These are phyloP conservation scores for Tiliacea citrago DNA, from an alignment of 2,888 invertebrate species.

Conservation along the genomic window DNA sequence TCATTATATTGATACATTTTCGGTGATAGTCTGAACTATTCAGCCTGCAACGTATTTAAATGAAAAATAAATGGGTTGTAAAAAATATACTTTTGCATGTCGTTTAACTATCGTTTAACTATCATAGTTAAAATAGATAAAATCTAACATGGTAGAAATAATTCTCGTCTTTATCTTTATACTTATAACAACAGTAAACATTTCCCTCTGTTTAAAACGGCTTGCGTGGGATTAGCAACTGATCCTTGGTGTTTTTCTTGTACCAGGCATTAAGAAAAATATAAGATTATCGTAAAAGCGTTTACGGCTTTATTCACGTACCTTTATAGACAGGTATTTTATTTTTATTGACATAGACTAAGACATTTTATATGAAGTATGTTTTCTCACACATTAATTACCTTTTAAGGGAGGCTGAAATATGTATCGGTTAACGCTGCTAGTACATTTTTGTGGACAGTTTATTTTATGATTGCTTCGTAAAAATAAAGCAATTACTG, in stretches of 20 bases:
- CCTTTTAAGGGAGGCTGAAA: background rate
- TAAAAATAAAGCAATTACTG: background rate
- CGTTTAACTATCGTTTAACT: too few species aligned
- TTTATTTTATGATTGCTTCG: background rate
- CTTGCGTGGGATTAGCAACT: constrained; percentile 52
- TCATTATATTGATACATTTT: background rate
- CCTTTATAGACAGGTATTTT: constrained; percentile 22
- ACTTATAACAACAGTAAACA: constrained; percentile 39
- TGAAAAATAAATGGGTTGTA: background rate
- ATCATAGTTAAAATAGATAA: constrained; percentile 29
- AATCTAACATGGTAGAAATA: constrained; percentile 18
- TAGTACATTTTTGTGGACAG: constrained; percentile 15
- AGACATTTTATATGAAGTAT: constrained; percentile 40
- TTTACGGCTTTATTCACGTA: constrained; percentile 29
- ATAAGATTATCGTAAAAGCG: constrained; percentile 44
- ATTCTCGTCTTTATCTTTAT: constrained; percentile 28
- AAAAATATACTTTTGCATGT: background rate
- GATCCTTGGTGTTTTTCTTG: constrained; percentile 50
- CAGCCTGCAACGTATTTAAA: background rate
- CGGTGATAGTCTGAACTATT: background rate
- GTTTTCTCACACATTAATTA: constrained; percentile 44
- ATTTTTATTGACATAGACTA: constrained; percentile 43
- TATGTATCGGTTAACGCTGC: constrained; percentile 1
- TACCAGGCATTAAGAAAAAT: constrained; percentile 30
- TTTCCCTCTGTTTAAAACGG: constrained; percentile 34